Conservation (phyloP, 1,140 invertebrate species). For the Campoletis sonorensis region DNA sequence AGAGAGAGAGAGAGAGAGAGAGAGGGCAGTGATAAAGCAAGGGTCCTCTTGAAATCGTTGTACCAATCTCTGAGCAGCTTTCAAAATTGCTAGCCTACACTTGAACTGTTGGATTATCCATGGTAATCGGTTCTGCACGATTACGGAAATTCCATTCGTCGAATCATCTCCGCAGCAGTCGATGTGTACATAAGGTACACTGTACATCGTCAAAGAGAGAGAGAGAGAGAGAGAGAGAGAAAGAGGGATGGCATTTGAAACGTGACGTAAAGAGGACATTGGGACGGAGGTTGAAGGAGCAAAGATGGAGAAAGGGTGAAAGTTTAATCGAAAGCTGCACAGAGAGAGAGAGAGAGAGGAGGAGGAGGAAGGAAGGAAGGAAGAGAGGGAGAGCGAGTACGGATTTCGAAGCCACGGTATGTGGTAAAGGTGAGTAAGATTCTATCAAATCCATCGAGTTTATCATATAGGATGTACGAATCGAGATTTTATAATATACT, state of each 20-base stretch:
- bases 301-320: constrained; percentile 29
- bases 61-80: constrained; percentile 51
- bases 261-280: constrained; percentile 8
- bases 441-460: neutral
- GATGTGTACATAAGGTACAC: constrained; percentile 31
- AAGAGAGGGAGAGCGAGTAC: neutral
- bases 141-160: constrained; percentile 44
- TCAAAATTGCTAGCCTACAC: constrained; percentile 10
- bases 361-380: constrained; percentile 21
- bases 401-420: neutral
- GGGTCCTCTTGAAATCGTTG: constrained; percentile 50
- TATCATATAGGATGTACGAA: neutral
- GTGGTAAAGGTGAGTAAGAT: neutral
- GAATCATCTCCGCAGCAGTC: constrained; percentile 17
- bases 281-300: constrained; percentile 4
- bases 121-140: constrained; percentile 41
- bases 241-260: neutral
- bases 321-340: constrained; percentile 45
- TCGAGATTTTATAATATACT: too few species aligned
- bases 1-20: neutral
- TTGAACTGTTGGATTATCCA: constrained; percentile 28
- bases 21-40: constrained; percentile 30
- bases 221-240: neutral
- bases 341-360: constrained; percentile 37
- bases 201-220: neutral